Conservation (phyloP, 2,888 invertebrate species). For the Matsumyia berberina region DNA sequence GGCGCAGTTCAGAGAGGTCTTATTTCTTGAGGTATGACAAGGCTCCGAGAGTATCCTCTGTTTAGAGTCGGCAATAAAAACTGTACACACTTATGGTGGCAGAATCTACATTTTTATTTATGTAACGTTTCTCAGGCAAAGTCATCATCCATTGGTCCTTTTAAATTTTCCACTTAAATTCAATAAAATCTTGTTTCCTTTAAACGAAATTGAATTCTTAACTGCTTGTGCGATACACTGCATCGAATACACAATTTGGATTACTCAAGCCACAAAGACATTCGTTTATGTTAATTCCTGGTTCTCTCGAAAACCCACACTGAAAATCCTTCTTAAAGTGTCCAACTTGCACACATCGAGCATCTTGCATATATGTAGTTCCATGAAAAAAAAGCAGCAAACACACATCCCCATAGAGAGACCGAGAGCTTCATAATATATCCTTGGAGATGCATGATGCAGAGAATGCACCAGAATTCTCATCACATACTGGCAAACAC, state of each 20-base stretch:
- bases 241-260: background rate
- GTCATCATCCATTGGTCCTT: too few species aligned
- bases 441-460: constrained; percentile 40
- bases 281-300: background rate
- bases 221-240: background rate
- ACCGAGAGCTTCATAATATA: constrained; percentile 40
- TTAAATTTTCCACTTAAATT: too few species aligned
- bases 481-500: background rate
- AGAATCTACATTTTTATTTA: too few species aligned
- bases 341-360: constrained; percentile 34
- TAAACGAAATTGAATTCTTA: background rate
- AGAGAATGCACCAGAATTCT: background rate
- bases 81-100: too few species aligned
- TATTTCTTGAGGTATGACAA: too few species aligned
- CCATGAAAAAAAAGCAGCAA: background rate
- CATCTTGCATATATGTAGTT: constrained; percentile 7
- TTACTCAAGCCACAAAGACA: background rate
- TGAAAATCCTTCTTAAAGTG: constrained; percentile 30
- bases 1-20: too few species aligned
- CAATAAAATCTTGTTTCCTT: background rate
- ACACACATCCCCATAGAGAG: constrained; percentile 19
- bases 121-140: too few species aligned
- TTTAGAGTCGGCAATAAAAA: too few species aligned
- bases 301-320: background rate
- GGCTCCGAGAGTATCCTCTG: too few species aligned